phyloP scores from a whole-genome alignment of 2,113 vertebrate genomes.

The cattle (Bos taurus) region DNA sequence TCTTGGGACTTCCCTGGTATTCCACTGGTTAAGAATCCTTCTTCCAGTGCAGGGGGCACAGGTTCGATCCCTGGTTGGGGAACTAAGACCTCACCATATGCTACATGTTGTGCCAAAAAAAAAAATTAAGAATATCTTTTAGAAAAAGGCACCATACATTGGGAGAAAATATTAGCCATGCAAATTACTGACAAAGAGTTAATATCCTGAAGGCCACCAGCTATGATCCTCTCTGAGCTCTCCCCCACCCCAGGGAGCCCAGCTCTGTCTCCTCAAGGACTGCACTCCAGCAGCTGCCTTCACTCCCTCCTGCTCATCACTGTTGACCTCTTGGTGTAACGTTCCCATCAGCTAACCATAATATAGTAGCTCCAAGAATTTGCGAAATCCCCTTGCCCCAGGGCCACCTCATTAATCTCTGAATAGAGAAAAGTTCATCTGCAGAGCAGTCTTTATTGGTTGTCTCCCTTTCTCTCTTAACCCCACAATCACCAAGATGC shows the following conservation, averaged over 20 bases:
- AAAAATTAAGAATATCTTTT: neutral
- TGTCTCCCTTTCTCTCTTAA: neutral
- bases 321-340: neutral
- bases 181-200: neutral
- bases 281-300: neutral
- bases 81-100: neutral
- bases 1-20: neutral
- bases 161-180: neutral
- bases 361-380: neutral
- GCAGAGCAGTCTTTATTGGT: neutral
- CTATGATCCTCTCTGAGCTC: neutral
- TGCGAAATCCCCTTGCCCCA: neutral
- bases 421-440: neutral
- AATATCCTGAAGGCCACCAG: neutral
- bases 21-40: neutral
- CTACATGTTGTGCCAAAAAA: neutral
- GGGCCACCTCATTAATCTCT: neutral
- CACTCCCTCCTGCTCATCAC: neutral
- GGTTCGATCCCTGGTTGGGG: neutral
- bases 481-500: accelerated
- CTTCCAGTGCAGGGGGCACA: neutral
- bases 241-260: neutral
- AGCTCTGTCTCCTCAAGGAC: neutral
- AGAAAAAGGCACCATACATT: neutral
- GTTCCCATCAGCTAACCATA: neutral